Evolutionary conservation across 2,888 invertebrate genomes (phyloP).

Genomic region (Lissocephala sabroskyi): DNA sequence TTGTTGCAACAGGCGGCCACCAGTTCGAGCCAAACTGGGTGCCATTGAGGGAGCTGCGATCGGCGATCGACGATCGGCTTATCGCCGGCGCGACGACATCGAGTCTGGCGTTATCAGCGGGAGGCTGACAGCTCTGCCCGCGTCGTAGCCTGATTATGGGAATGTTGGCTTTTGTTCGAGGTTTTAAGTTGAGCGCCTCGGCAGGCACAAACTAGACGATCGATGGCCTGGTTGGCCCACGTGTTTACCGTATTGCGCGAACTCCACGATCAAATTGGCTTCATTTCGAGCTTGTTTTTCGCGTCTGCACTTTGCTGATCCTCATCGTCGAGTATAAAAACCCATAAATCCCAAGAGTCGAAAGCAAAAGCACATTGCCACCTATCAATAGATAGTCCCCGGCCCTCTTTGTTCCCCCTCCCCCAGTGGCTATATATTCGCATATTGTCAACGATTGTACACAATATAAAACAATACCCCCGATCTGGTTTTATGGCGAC

Average conservation of each 20-base stretch:
- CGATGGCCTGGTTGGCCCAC: slow-evolving; percentile 38
- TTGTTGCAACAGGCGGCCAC: slow-evolving; percentile 44
- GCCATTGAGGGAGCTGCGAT: too few species aligned
- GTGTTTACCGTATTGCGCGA: neutral
- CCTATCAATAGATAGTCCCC: neutral
- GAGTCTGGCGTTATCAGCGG: slow-evolving; percentile 20
- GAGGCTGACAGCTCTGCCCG: slow-evolving; percentile 8
- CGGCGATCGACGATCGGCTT: neutral
- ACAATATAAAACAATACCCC: too few species aligned
- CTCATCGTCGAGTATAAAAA: neutral
- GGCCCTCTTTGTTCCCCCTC: neutral
- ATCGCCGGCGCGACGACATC: too few species aligned
- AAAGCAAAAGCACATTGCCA: neutral
- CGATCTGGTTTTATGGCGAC: slow-evolving; percentile 44
- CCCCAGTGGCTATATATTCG: neutral
- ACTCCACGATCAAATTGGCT: neutral
- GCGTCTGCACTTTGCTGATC: neutral
- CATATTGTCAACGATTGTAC: too few species aligned
- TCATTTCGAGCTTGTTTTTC: neutral
- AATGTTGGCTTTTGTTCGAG: slow-evolving; percentile 52
- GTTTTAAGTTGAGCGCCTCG: slow-evolving; percentile 43
- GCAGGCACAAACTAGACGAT: slow-evolving; percentile 28
- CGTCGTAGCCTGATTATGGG: slow-evolving; percentile 39
- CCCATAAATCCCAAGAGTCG: neutral
- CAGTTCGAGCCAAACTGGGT: slow-evolving; percentile 36